Evolutionary conservation across 2,888 invertebrate genomes (phyloP).

Genomic region (Balanococcus diminutus): DNA sequence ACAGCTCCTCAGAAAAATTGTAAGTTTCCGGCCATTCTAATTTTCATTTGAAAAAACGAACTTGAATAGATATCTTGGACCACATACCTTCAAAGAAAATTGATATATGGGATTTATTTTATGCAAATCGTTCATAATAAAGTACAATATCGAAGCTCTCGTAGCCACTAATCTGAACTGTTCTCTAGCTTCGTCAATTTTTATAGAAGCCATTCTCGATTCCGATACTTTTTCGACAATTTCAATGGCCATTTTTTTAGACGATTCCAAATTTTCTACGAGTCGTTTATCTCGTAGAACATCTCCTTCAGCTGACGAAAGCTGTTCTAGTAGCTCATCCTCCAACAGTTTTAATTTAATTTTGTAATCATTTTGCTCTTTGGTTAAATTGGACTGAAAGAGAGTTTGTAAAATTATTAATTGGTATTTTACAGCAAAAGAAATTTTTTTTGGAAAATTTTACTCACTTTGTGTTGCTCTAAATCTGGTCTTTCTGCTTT

Average conservation of each 20-base stretch:
- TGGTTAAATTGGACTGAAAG: slow-evolving; percentile 74
- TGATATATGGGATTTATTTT: slow-evolving; percentile 95
- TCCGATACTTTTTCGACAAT: slow-evolving; percentile 86
- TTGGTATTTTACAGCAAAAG: background rate
- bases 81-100: slow-evolving; percentile 81
- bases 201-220: slow-evolving; percentile 81
- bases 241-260: slow-evolving; percentile 90
- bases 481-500: slow-evolving; percentile 91
- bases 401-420: background rate
- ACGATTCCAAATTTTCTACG: slow-evolving; percentile 90
- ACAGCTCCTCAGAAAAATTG: too few species aligned
- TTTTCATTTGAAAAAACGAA: too few species aligned
- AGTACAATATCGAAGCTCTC: slow-evolving; percentile 88
- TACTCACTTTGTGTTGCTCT: slow-evolving; percentile 72
- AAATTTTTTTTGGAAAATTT: background rate
- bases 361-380: slow-evolving; percentile 93
- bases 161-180: slow-evolving; percentile 84
- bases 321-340: slow-evolving; percentile 82
- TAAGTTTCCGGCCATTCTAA: too few species aligned
- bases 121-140: slow-evolving; percentile 88
- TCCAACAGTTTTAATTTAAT: slow-evolving; percentile 89
- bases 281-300: slow-evolving; percentile 88
- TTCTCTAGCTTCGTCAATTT: slow-evolving; percentile 91
- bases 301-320: slow-evolving; percentile 86
- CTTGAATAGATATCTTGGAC: too few species aligned